These are phyloP conservation scores for Lucilia cuprina DNA, from an alignment of 1,140 invertebrate genomes.

Conservation along the genomic window DNA sequence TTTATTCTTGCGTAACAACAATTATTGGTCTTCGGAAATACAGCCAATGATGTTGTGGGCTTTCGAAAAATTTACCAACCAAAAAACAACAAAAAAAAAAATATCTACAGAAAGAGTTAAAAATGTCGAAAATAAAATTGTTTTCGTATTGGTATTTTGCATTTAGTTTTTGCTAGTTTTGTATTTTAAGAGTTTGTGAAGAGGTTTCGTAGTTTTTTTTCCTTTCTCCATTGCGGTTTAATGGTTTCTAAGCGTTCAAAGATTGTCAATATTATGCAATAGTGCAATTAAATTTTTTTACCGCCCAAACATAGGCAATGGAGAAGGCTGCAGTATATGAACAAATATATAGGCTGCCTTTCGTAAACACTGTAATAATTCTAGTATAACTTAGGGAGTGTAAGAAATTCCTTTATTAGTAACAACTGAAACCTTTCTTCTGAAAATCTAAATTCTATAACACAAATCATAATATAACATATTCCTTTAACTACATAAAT, in stretches of 20 bases:
- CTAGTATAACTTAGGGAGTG: too few relatives aligned
- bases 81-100: too few relatives aligned
- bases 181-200: neutral
- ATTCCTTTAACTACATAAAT: too few relatives aligned
- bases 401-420: too few relatives aligned
- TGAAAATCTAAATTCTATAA: too few relatives aligned
- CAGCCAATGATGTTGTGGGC: neutral
- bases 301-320: neutral
- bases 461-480: too few relatives aligned
- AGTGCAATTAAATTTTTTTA: neutral
- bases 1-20: conserved; percentile 8
- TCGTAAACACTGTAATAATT: too few relatives aligned
- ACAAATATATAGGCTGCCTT: too few relatives aligned
- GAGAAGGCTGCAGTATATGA: too few relatives aligned
- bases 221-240: neutral
- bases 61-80: neutral
- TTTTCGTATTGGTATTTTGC: neutral
- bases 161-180: neutral
- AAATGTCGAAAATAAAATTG: neutral
- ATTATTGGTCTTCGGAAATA: neutral
- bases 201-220: neutral
- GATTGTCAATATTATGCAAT: neutral
- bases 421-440: too few relatives aligned
- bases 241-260: neutral
- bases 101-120: too few relatives aligned